Evolutionary conservation across 2,113 vertebrate species (phyloP).

Genomic region (Urocolius indicus): DNA sequence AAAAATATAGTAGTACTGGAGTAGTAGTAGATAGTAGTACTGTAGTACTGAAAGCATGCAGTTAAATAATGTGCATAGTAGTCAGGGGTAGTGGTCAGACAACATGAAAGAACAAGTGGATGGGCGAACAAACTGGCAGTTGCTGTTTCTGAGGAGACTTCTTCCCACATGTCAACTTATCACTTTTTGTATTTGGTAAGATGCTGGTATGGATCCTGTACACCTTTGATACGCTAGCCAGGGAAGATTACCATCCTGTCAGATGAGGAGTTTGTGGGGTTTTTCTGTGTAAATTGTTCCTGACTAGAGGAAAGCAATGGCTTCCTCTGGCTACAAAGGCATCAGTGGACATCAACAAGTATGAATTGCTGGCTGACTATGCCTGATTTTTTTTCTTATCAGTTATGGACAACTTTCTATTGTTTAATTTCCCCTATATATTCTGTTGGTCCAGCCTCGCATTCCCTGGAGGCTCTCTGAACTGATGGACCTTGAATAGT

Average conservation of each 20-base stretch:
- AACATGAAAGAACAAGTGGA: background rate
- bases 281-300: background rate
- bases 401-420: background rate
- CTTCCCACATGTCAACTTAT: background rate
- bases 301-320: background rate
- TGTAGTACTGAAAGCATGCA: background rate
- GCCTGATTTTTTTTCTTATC: background rate
- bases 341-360: background rate
- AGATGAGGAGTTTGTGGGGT: background rate
- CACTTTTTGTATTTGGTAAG: background rate
- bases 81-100: background rate
- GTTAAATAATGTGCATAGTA: background rate
- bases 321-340: background rate
- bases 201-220: background rate
- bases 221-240: background rate
- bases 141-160: background rate
- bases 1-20: too few species aligned
- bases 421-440: background rate
- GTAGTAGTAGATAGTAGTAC: too few species aligned
- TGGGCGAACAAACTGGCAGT: background rate
- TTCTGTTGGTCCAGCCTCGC: background rate
- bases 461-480: background rate
- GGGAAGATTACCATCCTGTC: background rate
- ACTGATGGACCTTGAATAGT: background rate
- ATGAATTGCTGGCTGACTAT: background rate